Conservation (phyloP, 2,797 vertebrate genomes). For the Poeciliopsis gracilis region DNA sequence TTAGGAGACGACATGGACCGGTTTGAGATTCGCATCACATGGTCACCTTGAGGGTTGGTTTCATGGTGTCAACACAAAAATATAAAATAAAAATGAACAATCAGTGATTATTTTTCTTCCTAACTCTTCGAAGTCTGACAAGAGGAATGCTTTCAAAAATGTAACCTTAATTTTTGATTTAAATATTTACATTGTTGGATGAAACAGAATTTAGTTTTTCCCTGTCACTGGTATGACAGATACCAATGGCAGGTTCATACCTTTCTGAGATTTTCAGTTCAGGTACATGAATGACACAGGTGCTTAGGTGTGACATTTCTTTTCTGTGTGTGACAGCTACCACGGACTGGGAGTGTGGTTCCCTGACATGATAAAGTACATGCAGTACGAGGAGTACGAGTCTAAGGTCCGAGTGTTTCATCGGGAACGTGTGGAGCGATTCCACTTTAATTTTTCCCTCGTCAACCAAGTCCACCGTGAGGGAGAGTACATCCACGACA, state of each 20-base stretch:
- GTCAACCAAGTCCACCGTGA: slow-evolving; percentile 95
- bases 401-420: slow-evolving; percentile 87
- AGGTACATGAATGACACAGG: neutral
- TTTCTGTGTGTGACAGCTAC: slow-evolving; percentile 80
- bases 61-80: neutral
- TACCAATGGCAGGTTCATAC: no score
- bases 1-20: neutral
- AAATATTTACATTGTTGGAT: neutral
- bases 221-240: no score
- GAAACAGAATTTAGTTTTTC: no score
- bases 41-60: neutral
- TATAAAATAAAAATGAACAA: neutral
- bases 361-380: slow-evolving; percentile 97
- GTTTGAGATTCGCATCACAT: neutral
- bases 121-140: neutral
- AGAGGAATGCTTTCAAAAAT: neutral
- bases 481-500: slow-evolving; percentile 90
- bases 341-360: slow-evolving; percentile 98
- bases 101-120: neutral
- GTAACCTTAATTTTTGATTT: neutral
- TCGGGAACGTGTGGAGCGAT: slow-evolving; percentile 86
- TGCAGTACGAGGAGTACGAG: slow-evolving; percentile 92
- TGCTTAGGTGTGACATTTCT: neutral
- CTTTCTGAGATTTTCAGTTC: neutral
- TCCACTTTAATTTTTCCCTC: slow-evolving; percentile 97